Evolutionary conservation across 2,113 vertebrate genomes (phyloP), one percentile per base, ranked within the genome.

Genomic region (Hydrochoerus hydrochaeris): DNA sequence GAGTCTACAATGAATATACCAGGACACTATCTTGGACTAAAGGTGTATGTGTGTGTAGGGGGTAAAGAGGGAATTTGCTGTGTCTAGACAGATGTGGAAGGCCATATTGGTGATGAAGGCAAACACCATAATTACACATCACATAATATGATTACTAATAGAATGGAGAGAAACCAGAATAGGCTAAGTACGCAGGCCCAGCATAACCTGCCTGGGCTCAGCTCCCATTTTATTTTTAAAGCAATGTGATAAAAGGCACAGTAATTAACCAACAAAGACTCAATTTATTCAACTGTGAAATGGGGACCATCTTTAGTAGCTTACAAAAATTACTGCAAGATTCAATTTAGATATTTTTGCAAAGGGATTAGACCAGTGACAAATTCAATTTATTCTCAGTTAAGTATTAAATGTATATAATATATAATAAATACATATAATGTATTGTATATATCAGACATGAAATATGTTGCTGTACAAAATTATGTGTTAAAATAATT

Each of bases 391-490:
- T 81, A 14, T 44, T 95, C 38, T 75, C 57, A 71, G 44, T 52
- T 62, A 96, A 91, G 46, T 62, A 60, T 28, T 93, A 41, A 88
- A 58, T 58, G 49, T 52, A 58, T 58, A 20, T 58, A 58, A 75
- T 20, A 58, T 95, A 91, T 52, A 52, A 52, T 52, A 52, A 52
- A 11, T 11, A 52, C 49, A 52, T 52, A 52, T 52, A 52, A 52
- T 52, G 9, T 52, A 52, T 52, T 52, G 49, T 52, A 10, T 52
- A 69, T 97, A 75, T 93, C 94, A 91, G 8, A 69, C 96, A 94
- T 93, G 82, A 96, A 85, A 69, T 71, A 90, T 96, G 78, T 73
- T 44, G 83, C 81, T 88, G 17, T 92, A 81, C 20, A 97, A 91
- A 96, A 88, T 87, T 46, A 52, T 91, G 44, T 93, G 32, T 95